Evolutionary conservation across 1,140 invertebrate genomes (phyloP), one percentile per base, ranked within the genome.

Genomic region (Nephotettix cincticeps): DNA sequence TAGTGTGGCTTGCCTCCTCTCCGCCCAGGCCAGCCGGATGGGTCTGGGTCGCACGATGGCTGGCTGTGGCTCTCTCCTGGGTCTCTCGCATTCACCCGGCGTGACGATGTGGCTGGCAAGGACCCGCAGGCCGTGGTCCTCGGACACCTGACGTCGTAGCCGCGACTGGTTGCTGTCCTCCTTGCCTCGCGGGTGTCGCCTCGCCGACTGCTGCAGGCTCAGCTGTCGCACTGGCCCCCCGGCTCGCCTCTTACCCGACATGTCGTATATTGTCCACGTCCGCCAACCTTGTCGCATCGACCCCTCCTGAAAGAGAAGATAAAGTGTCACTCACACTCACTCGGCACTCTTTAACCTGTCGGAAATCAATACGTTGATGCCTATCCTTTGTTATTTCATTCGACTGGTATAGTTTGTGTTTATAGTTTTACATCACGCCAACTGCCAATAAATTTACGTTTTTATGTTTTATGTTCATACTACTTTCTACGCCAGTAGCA

Each of bases 201-300:
- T 43, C 40, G 32, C 13, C 14, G 64, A 43, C 64, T 67, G 64
- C 40, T 67, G 64, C 23, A 67, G 40, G 17, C 32, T 43, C 30
- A 67, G 23, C 64, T 67, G 64, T 14, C 64, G 64, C n/a, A 67
- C 40, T 6, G 64, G 64, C 32, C 64, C 64, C 36, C 36, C 64
- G 6, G 64, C 64, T 27, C 64, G 64, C 21, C 64, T 32, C 21
- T 67, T 67, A 19, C 36, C 64, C 17, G 32, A 45, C 64, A 67
- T 67, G 23, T 11, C 28, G 54, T 36, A 4, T 6, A 36, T 36
- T 36, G 32, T 36, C 32, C 32, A 6, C 32, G 32, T 36, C 32
- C 32, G 32, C 32, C 32, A 14, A 36, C 32, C 32, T 36, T 36
- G 32, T 36, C 32, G 32, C 32, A 36, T 36, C 32, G 32, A 36